Percentiles rank a stretch among this genome's conserved stretches.
Conservation (phyloP, 23 tunicate genomes). For the Aplidium turbinatum region DNA sequence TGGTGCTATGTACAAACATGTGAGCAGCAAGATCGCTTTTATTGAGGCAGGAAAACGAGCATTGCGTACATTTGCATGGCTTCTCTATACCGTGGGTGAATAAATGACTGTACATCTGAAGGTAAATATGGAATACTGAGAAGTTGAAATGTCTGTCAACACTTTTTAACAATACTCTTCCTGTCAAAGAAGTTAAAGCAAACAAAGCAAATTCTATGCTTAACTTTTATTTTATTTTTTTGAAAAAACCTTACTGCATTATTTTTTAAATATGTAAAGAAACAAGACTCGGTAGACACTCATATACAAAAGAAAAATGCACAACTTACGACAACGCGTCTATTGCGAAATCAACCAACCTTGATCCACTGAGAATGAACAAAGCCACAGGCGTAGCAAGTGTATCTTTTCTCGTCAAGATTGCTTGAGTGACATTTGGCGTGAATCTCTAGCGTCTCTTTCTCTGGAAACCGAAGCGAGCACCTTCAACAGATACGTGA, state of each 20-base stretch:
- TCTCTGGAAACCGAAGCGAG: constrained; percentile 24
- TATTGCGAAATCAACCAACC: constrained; percentile 37
- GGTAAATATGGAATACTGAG: too few relatives aligned
- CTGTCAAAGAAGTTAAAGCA: too few relatives aligned
- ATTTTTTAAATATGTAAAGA: too few relatives aligned
- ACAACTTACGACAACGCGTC: neutral
- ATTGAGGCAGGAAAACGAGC: constrained; percentile 61
- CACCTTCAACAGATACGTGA: constrained; percentile 37
- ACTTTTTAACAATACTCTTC: too few relatives aligned
- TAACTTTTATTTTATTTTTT: too few relatives aligned
- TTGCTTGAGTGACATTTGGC: constrained; percentile 44
- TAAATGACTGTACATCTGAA: constrained; percentile 73
- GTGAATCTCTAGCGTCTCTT: constrained; percentile 51
- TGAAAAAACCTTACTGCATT: too few relatives aligned
- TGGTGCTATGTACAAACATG: constrained; percentile 61
- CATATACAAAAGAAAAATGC: neutral
- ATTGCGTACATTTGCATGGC: constrained; percentile 73
- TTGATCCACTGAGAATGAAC: constrained; percentile 58
- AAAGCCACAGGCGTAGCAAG: constrained; percentile 54
- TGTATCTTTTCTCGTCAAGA: constrained; percentile 38
- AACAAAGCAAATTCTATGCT: too few relatives aligned
- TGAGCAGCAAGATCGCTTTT: constrained; percentile 77
- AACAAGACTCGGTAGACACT: too few relatives aligned
- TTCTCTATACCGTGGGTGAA: constrained; percentile 83
- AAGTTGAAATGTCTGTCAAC: too few relatives aligned